Conservation (phyloP, 2,888 invertebrate genomes). For the Meteorus cinctellus region DNA sequence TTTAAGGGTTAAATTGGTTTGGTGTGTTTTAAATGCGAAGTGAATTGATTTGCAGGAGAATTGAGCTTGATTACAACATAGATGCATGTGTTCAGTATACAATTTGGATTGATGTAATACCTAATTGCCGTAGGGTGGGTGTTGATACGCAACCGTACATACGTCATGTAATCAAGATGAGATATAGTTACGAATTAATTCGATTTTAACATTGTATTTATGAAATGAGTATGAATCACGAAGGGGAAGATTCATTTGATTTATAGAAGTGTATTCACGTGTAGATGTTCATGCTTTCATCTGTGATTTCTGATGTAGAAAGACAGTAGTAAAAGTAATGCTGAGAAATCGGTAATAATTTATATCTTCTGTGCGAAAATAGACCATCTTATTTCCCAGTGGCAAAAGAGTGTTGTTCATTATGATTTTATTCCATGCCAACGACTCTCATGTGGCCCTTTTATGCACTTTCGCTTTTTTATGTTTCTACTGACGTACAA, state of each 20-base stretch:
- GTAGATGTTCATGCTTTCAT: too few species aligned
- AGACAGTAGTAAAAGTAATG: background rate
- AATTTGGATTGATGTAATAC: background rate
- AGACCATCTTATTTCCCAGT: background rate
- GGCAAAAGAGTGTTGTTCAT: background rate
- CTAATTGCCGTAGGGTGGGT: background rate
- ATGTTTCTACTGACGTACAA: background rate
- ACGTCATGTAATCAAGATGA: background rate
- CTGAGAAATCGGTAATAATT: background rate
- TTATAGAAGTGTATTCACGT: too few species aligned
- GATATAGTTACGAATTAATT: background rate
- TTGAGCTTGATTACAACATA: conserved; percentile 4
- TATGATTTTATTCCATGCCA: conserved; percentile 12
- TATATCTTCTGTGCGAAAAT: background rate
- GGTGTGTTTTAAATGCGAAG: background rate
- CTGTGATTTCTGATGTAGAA: too few species aligned
- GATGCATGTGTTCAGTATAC: background rate
- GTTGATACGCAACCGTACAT: background rate
- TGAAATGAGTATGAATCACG: background rate
- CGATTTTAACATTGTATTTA: background rate
- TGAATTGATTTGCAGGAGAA: background rate
- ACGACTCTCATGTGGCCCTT: background rate
- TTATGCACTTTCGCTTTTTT: background rate
- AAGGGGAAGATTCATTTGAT: background rate
- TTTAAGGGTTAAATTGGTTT: background rate